Base-by-base conservation (phyloP, 2,888 invertebrate species). In the Galerucella calmariensis region DNA sequence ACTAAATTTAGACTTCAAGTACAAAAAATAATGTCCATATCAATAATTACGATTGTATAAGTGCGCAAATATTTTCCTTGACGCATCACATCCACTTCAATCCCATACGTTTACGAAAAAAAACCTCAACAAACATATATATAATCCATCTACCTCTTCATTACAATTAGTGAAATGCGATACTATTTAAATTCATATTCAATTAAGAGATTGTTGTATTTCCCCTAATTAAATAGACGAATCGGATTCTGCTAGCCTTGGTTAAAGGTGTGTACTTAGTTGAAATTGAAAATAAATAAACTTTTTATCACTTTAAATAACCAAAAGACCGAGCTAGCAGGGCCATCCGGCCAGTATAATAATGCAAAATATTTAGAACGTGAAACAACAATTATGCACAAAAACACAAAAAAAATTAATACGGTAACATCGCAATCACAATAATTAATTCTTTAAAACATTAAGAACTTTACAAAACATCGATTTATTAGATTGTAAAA, bases 141-240 rank as follows among this genome's bases (percentile, higher is more conserved):
- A 46, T 46, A 46, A 20, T 20, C 12, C 46, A 65, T 10, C 12
- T 11, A 46, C 16, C 16, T 41, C 46, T 46, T 20, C 41, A 65
- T 65, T 46, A 12, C 63, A 65, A 65, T 65, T 65, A 65, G 12
- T 12, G 63, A 44, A 65, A 65, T 65, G 12, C 20, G 63, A 65
- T 65, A 11, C 46, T 46, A 12, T 12, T 48, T 65, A 16, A 65
- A 65, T 46, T 46, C 14, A 12, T 41, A 20, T 44, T 65, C n/a
- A 61, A 35, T 61, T 61, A 56, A 56, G 9, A 56, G 16, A 20
- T 20, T 16, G 20, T 20, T 8, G n/a, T 51, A 2, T 51, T 51
- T 51, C n/a, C 6, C 14, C 16, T 9, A 56, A 56, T 10, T 56
- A 10, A 10, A 20, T 56, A 16, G 10, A 20, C 16, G 20, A 56